A percentile compares a stretch with the other conserved stretches of the same genome.
These are phyloP conservation scores for Candoia aspera DNA, from an alignment of 2,113 vertebrate genomes.

Conservation along the genomic window DNA sequence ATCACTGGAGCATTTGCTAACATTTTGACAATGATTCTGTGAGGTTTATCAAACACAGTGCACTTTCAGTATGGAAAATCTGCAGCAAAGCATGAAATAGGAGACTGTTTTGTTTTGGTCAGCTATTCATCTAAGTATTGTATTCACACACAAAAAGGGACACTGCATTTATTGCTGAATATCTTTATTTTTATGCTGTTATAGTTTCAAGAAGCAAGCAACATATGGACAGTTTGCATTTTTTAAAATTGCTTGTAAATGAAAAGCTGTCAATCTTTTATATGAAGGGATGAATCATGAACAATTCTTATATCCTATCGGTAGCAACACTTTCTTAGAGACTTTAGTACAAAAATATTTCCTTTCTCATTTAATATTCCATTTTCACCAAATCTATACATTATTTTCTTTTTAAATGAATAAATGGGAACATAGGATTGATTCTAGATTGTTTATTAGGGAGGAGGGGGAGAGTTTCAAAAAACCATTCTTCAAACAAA, in stretches of 20 bases:
- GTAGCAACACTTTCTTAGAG: slow-evolving; percentile 46
- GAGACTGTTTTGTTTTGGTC: background rate
- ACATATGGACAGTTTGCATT: slow-evolving; percentile 21
- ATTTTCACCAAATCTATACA: slow-evolving; percentile 2
- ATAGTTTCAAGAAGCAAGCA: slow-evolving; percentile 18
- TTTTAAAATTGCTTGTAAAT: slow-evolving; percentile 42
- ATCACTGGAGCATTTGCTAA: background rate
- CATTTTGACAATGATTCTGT: background rate
- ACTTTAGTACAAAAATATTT: slow-evolving; percentile 44
- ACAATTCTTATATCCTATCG: slow-evolving; percentile 46
- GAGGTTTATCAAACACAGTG: background rate
- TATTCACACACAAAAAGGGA: background rate
- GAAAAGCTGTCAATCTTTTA: slow-evolving; percentile 32
- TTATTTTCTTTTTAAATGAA: background rate
- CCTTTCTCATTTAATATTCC: slow-evolving; percentile 39
- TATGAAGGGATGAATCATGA: slow-evolving; percentile 40
- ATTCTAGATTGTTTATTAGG: background rate
- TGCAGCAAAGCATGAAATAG: background rate
- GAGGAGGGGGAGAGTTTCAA: background rate
- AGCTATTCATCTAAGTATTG: slow-evolving; percentile 8
- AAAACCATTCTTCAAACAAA: too few species aligned
- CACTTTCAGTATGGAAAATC: background rate
- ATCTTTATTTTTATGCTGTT: slow-evolving; percentile 29
- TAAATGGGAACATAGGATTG: background rate
- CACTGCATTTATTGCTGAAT: fast-evolving